Conservation (phyloP, 2,888 invertebrate genomes). For the Chrysolina oricalcia region DNA sequence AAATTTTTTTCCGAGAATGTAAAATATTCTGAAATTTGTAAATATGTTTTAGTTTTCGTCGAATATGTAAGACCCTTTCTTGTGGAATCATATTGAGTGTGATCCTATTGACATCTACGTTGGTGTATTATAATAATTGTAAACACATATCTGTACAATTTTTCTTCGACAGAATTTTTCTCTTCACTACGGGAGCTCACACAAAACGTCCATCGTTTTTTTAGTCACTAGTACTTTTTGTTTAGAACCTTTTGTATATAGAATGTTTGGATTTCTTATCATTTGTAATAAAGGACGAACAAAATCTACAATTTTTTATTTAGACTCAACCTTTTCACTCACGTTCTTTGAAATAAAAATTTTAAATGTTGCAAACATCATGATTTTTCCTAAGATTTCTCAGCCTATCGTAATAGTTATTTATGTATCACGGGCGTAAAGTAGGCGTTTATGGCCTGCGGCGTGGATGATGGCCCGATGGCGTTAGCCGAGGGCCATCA, state of each 20-base stretch:
- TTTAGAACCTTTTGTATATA: conserved; percentile 42
- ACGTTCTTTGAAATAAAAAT: too few species aligned
- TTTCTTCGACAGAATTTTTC: neutral
- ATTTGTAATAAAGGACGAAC: conserved; percentile 38
- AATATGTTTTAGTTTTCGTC: conserved; percentile 1
- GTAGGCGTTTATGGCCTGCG: too few species aligned
- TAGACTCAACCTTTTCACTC: too few species aligned
- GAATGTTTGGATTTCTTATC: conserved; percentile 26
- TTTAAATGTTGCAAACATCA: too few species aligned
- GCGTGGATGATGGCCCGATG: too few species aligned
- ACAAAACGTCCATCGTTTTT: conserved; percentile 37
- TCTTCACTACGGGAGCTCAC: neutral
- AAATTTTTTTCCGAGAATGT: neutral
- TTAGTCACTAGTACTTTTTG: conserved; percentile 25
- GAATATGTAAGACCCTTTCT: neutral
- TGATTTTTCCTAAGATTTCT: too few species aligned
- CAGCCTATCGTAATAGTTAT: too few species aligned
- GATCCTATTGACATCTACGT: neutral
- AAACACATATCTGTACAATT: conserved; percentile 10
- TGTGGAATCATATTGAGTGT: neutral
- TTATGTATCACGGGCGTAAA: too few species aligned
- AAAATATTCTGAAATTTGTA: neutral
- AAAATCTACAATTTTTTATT: neutral
- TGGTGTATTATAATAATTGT: neutral
- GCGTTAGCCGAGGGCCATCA: too few species aligned